Percentiles rank a stretch among this genome's conserved stretches.
Evolutionary conservation across 2,888 invertebrate species (phyloP).

Genomic region (Acanthoscelides obtectus): DNA sequence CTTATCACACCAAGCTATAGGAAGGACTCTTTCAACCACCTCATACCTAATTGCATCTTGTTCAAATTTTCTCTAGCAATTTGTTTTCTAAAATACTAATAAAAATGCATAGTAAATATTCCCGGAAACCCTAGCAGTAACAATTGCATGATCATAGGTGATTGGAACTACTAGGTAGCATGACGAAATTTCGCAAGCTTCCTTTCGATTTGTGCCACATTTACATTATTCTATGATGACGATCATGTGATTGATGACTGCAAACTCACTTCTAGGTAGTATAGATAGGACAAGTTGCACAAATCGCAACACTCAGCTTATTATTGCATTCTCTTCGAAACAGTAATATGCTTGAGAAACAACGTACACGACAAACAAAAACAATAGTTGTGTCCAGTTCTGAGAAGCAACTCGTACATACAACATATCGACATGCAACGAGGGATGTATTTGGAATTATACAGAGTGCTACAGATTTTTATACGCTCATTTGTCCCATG

Average conservation of each 20-base stretch:
- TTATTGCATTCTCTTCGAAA: background rate
- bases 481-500: no score
- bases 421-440: background rate
- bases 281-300: background rate
- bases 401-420: background rate
- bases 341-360: background rate
- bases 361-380: background rate
- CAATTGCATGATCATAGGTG: background rate
- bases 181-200: background rate
- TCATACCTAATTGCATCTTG: no score
- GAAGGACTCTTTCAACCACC: no score
- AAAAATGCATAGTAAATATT: background rate
- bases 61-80: no score
- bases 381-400: background rate
- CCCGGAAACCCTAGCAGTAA: background rate
- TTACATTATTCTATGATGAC: background rate
- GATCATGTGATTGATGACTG: background rate
- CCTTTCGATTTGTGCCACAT: background rate
- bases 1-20: no score
- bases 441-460: background rate
- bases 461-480: background rate
- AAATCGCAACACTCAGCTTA: background rate
- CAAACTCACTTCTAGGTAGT: background rate
- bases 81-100: no score
- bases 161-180: background rate